Evolutionary conservation across 1,140 invertebrate species (phyloP).

Genomic region (Listronotus oregonensis): DNA sequence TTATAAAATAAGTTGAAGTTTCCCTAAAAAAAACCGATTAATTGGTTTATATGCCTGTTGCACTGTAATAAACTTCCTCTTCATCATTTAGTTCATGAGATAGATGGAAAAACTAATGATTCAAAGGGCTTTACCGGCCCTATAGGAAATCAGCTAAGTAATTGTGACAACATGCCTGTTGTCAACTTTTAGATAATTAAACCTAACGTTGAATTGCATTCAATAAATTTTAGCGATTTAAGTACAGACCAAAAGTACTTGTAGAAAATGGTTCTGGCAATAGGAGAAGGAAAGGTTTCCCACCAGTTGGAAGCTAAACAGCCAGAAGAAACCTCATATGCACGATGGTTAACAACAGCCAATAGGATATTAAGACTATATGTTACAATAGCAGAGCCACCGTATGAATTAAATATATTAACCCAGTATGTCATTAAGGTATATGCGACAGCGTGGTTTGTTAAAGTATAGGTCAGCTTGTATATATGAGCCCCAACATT

Average conservation of each 20-base stretch:
- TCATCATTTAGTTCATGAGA: too few species aligned
- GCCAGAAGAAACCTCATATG: neutral
- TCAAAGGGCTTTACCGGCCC: neutral
- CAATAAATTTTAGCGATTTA: neutral
- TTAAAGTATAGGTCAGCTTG: too few species aligned
- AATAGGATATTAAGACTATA: constrained; percentile 14
- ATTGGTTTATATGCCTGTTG: too few species aligned
- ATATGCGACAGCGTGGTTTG: too few species aligned
- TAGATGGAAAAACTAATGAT: too few species aligned
- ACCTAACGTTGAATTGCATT: neutral
- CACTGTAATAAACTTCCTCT: too few species aligned
- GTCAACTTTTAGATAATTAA: neutral
- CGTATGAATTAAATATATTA: too few species aligned
- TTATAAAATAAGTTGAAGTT: too few species aligned
- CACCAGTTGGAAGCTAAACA: neutral
- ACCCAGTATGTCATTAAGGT: too few species aligned
- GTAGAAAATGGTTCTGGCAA: neutral
- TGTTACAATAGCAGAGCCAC: neutral
- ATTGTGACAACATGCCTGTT: neutral
- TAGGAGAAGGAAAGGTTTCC: neutral
- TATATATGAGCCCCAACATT: too few species aligned
- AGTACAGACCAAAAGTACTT: neutral
- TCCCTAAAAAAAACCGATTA: too few species aligned
- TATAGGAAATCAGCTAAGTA: neutral
- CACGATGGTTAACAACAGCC: neutral